Base-by-base conservation (phyloP, 2,888 invertebrate genomes). In the Dryocosmus kuriphilus region DNA sequence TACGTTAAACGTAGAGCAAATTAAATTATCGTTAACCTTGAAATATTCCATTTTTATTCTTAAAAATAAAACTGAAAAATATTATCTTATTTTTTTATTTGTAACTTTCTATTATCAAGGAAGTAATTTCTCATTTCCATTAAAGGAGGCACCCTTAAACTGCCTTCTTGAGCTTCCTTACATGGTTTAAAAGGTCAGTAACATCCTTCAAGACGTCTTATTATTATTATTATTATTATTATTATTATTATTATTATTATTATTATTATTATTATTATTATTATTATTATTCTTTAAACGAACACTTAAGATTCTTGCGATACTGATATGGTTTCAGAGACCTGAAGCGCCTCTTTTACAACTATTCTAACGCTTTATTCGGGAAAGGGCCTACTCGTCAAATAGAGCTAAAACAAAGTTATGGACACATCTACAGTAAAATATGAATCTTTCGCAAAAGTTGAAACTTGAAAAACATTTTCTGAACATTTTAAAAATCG, bases 261-360 rank as follows among this genome's bases (percentile, higher is more conserved):
- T 38, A 41, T 57, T 57, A 57, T 57, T 60, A 60, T 60, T 60
- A 24, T 60, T 35, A n/a, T n/a, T 41, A 38, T 38, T 38, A 41
- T 57, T 57, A 57, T 57, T 60, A 60, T 60, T 60, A 24, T 60
- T 35, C 63, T 38, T 38, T n/a, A 63, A n/a, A n/a, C 22, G 35
- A 35, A 63, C 35, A 35, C 35, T 63, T 63, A 63, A 63, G 63
- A 63, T 63, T 63, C 63, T 63, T 32, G 63, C n/a, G 14, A 35
- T 35, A 14, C 63, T 63, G 63, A 63, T 63, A 63, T 63, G 63
- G 35, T 63, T 63, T 22, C 63, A 22, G 38, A 35, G 63, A n/a
- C 16, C 16, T 60, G 27, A 60, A 60, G 27, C 60, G 27, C 60
- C 27, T 60, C 35, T 63, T 63, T 38, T 38, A 35, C 35, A 63